Evolutionary conservation across 2,888 invertebrate species (phyloP).

Genomic region (Sphaerophoria taeniata): DNA sequence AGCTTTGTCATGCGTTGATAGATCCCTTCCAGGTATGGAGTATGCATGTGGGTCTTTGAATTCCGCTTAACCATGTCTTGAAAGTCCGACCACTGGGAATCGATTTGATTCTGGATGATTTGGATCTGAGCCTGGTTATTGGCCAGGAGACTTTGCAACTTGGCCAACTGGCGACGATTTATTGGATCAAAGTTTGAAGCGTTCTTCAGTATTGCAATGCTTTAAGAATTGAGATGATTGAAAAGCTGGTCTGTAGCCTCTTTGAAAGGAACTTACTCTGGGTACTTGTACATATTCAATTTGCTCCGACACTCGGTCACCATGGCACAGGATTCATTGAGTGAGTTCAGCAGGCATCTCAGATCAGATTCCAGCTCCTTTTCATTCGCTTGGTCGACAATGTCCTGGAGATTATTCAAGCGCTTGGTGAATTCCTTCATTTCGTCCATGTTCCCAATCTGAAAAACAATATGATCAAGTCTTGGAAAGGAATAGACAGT

Average conservation of each 20-base stretch:
- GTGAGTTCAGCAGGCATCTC: slow-evolving; percentile 83
- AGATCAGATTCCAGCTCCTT: slow-evolving; percentile 87
- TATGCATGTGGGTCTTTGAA: slow-evolving; percentile 79
- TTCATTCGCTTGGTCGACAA: slow-evolving; percentile 86
- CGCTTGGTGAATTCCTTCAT: slow-evolving; percentile 84
- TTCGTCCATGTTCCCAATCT: slow-evolving; percentile 85
- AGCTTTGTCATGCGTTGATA: slow-evolving; percentile 91
- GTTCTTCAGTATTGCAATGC: slow-evolving; percentile 79
- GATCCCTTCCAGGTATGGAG: slow-evolving; percentile 89
- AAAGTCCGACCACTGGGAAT: slow-evolving; percentile 90
- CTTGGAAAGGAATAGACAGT: neutral
- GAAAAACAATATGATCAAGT: neutral
- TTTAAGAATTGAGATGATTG: slow-evolving; percentile 44
- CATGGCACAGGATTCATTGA: slow-evolving; percentile 83
- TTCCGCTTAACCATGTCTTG: slow-evolving; percentile 84
- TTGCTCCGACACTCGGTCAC: slow-evolving; percentile 81
- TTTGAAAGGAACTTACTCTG: slow-evolving; percentile 77
- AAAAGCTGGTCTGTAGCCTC: neutral
- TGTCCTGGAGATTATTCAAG: slow-evolving; percentile 85
- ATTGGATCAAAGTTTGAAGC: slow-evolving; percentile 79
- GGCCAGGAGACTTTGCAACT: slow-evolving; percentile 87
- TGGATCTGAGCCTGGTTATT: slow-evolving; percentile 90
- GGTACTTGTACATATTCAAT: slow-evolving; percentile 79
- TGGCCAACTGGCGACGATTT: slow-evolving; percentile 85
- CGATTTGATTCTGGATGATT: slow-evolving; percentile 88